Percentiles rank a stretch among this genome's conserved stretches.
Conservation (phyloP, 1,140 invertebrate genomes). For the Aethina tumida region DNA sequence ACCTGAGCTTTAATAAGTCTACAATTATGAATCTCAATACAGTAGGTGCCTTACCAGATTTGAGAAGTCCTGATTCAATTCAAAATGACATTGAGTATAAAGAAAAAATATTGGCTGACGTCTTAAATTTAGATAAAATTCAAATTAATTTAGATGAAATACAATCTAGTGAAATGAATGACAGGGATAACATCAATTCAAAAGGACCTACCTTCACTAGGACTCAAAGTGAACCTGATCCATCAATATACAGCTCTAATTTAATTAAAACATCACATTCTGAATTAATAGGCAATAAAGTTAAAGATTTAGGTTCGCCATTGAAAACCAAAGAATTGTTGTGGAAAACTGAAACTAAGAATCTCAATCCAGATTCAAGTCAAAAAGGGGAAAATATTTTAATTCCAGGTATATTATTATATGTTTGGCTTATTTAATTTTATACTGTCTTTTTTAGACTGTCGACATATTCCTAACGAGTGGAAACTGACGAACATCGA, state of each 20-base stretch:
- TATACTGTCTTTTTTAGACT: conserved; percentile 18
- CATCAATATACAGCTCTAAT: conserved; percentile 1
- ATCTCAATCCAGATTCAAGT: neutral
- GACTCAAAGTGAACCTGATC: neutral
- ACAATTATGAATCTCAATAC: conserved; percentile 37
- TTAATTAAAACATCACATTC: neutral
- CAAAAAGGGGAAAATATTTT: neutral
- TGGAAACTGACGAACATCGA: conserved; percentile 26
- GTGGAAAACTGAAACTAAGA: conserved; percentile 3
- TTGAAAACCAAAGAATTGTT: no score
- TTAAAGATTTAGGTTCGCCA: no score
- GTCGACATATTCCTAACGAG: conserved; percentile 23
- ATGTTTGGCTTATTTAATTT: neutral
- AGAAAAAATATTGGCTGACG: conserved; percentile 42
- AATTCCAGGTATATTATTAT: neutral
- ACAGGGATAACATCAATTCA: neutral
- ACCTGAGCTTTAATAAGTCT: conserved; percentile 16
- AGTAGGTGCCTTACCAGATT: conserved; percentile 35
- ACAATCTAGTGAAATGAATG: neutral
- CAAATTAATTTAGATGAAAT: conserved; percentile 17
- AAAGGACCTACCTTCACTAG: neutral
- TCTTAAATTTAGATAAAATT: conserved; percentile 40
- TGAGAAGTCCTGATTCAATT: conserved; percentile 42
- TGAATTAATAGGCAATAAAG: no score
- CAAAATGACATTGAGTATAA: conserved; percentile 44